A percentile compares a stretch with the other conserved stretches of the same genome.
Conservation (phyloP, 1,140 invertebrate genomes). For the Achatina immaculata region DNA sequence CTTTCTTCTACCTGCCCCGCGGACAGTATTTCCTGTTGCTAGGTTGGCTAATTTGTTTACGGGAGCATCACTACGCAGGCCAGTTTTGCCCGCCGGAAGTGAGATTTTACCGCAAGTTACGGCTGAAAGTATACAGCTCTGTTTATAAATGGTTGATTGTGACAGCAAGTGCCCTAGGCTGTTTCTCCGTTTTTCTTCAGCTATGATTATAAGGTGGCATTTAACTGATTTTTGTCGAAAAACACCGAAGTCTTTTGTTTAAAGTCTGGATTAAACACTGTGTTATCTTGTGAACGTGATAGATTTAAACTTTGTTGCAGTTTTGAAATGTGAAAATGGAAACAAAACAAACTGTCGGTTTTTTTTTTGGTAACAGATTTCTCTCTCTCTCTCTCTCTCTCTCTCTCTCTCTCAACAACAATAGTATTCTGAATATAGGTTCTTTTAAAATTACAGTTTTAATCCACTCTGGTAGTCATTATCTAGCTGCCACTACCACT, state of each 20-base stretch:
- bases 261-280: too few species aligned
- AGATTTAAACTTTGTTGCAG: too few species aligned
- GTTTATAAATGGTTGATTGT: constrained; percentile 1
- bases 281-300: too few species aligned
- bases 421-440: too few species aligned
- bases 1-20: neutral
- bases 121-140: neutral
- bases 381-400: too few species aligned
- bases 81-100: neutral
- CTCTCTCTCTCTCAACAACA: too few species aligned
- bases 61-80: neutral
- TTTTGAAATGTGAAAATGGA: too few species aligned
- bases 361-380: too few species aligned
- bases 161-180: neutral
- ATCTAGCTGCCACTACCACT: too few species aligned
- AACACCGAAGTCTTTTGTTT: neutral
- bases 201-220: neutral
- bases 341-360: too few species aligned
- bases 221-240: constrained; percentile 5
- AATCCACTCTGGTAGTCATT: too few species aligned
- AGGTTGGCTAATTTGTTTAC: constrained; percentile 9
- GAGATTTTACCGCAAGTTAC: neutral
- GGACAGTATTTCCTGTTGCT: neutral
- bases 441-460: too few species aligned
- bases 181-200: neutral